These are phyloP conservation scores for Netta rufina DNA, from an alignment of 2,797 vertebrate genomes.

Conservation along the genomic window DNA sequence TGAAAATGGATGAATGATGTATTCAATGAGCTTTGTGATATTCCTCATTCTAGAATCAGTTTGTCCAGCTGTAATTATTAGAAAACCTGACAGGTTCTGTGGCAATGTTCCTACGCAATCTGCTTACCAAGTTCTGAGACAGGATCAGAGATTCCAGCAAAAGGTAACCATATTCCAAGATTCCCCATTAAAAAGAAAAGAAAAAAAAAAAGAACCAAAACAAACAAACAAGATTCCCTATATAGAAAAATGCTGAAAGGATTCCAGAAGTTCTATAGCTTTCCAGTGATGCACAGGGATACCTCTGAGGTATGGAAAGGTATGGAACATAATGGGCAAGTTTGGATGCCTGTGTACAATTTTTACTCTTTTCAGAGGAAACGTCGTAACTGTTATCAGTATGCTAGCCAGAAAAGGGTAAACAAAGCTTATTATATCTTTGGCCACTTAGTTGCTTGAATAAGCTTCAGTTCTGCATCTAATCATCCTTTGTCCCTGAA, in stretches of 20 bases:
- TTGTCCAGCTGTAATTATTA: neutral
- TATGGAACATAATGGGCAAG: neutral
- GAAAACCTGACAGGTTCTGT: neutral
- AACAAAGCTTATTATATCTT: slow-evolving; percentile 9
- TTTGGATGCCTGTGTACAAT: neutral
- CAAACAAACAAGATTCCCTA: neutral
- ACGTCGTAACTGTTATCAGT: neutral
- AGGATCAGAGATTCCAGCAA: neutral
- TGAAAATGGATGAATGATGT: neutral
- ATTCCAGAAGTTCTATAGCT: neutral
- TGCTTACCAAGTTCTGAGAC: neutral
- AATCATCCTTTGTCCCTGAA: slow-evolving; percentile 18
- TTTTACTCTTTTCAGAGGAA: slow-evolving; percentile 15
- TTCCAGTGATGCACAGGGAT: neutral
- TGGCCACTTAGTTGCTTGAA: slow-evolving; percentile 26
- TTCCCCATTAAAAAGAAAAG: neutral
- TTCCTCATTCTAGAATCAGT: neutral
- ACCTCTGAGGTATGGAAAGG: neutral
- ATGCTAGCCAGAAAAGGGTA: neutral
- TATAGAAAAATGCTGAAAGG: neutral
- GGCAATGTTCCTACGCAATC: neutral
- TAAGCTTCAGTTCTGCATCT: neutral
- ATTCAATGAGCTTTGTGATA: neutral
- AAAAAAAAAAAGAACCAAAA: too few relatives aligned
- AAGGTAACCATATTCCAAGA: neutral